Conservation (phyloP, 2,797 vertebrate genomes). For the Gallirallus australis region DNA sequence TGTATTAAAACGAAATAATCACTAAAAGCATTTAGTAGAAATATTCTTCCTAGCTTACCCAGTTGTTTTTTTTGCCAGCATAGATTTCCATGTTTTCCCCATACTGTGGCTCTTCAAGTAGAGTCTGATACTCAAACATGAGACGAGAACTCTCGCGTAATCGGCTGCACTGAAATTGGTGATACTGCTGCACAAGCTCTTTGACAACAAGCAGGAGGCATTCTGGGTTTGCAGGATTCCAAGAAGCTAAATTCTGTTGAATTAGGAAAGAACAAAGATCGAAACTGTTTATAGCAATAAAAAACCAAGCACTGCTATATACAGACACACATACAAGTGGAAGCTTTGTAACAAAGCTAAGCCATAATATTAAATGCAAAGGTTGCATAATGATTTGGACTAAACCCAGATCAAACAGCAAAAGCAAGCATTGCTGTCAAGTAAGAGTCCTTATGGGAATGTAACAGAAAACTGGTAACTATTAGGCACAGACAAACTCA, state of each 20-base stretch:
- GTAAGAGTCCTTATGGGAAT: neutral
- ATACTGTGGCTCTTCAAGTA: slow-evolving; percentile 93
- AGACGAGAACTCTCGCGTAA: slow-evolving; percentile 95
- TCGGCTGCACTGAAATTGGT: slow-evolving; percentile 94
- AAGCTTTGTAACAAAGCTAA: neutral
- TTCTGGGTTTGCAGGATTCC: slow-evolving; percentile 92
- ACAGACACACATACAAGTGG: neutral
- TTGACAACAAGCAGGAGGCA: slow-evolving; percentile 95
- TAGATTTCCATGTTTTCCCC: slow-evolving; percentile 96
- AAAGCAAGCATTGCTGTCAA: neutral
- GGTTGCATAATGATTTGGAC: neutral
- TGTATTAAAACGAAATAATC: neutral
- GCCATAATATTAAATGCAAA: neutral
- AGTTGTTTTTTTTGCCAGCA: slow-evolving; percentile 95
- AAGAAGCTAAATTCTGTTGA: slow-evolving; percentile 90
- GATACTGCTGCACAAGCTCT: slow-evolving; percentile 97
- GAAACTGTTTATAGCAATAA: neutral
- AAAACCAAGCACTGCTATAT: neutral
- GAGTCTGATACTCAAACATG: slow-evolving; percentile 96
- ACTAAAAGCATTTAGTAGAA: neutral
- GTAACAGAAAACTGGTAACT: neutral
- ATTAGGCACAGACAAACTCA: neutral
- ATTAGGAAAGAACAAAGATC: slow-evolving; percentile 4
- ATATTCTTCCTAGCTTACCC: slow-evolving; percentile 82
- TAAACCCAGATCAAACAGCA: neutral